phyloP scores from a whole-genome alignment of 2,888 invertebrate genomes.

The Tenthredo distinguenda region DNA sequence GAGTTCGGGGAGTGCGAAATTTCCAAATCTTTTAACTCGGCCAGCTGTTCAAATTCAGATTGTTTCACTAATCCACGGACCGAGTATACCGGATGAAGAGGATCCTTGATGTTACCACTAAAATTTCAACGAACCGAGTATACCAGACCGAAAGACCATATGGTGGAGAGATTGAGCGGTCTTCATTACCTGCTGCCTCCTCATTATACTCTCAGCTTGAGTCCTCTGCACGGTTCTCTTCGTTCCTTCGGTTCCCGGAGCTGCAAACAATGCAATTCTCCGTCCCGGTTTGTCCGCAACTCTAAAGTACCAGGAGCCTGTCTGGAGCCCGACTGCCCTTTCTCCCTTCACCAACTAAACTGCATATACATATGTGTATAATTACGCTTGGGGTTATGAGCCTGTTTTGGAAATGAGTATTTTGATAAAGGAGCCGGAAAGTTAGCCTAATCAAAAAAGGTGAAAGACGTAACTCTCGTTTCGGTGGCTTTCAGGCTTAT shows the following conservation, averaged over 20 bases:
- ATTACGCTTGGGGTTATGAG: neutral
- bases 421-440: neutral
- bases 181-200: slow-evolving; percentile 72
- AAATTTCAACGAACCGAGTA: slow-evolving; percentile 33
- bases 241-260: slow-evolving; percentile 33
- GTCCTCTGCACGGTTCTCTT: slow-evolving; percentile 54
- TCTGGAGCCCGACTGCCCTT: neutral
- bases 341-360: neutral
- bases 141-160: slow-evolving; percentile 56
- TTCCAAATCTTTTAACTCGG: neutral
- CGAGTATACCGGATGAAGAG: neutral
- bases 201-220: slow-evolving; percentile 73
- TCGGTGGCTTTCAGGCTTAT: neutral
- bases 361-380: neutral
- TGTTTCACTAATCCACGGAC: neutral
- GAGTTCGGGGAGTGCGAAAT: slow-evolving; percentile 31
- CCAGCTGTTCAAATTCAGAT: neutral
- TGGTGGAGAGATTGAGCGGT: slow-evolving; percentile 70
- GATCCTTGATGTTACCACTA: too few relatives aligned
- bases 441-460: neutral
- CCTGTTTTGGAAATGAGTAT: neutral
- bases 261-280: slow-evolving; percentile 48
- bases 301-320: neutral
- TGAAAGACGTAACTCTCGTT: neutral
- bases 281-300: slow-evolving; percentile 17